A percentile compares a stretch with the other conserved stretches of the same genome.
phyloP scores from a whole-genome alignment of 2,797 vertebrate species.

The Sebastes hubbsi region DNA sequence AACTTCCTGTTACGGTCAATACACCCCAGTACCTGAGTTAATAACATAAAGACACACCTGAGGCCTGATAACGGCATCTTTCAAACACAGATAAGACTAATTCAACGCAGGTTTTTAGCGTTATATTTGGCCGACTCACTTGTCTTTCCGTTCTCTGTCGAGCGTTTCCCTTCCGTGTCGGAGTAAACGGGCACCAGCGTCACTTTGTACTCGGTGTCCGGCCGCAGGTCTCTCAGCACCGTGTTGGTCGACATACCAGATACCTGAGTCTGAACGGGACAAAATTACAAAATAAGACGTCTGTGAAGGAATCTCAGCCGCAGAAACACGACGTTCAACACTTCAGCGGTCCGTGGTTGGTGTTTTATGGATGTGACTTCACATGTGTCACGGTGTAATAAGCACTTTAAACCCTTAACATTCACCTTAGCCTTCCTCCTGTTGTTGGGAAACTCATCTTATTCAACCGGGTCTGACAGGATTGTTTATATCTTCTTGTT shows the following conservation, averaged over 20 bases:
- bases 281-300: neutral
- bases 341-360: no score
- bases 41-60: no score
- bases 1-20: neutral
- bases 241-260: slow-evolving; percentile 91
- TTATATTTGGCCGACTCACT: slow-evolving; percentile 66
- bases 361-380: no score
- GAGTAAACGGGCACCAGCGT: slow-evolving; percentile 90
- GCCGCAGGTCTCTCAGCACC: slow-evolving; percentile 87
- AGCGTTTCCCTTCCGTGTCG: slow-evolving; percentile 89
- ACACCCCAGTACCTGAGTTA: neutral
- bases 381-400: no score
- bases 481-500: no score
- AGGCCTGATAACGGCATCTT: no score
- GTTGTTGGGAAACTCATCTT: no score
- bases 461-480: no score
- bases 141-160: slow-evolving; percentile 84
- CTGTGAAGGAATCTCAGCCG: no score
- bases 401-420: no score
- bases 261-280: slow-evolving; percentile 82
- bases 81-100: neutral
- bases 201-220: slow-evolving; percentile 90
- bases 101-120: no score
- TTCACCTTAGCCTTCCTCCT: no score
- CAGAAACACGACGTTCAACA: neutral